Base-by-base conservation (phyloP, 2,888 invertebrate species). In the Syrista parreyssii region DNA sequence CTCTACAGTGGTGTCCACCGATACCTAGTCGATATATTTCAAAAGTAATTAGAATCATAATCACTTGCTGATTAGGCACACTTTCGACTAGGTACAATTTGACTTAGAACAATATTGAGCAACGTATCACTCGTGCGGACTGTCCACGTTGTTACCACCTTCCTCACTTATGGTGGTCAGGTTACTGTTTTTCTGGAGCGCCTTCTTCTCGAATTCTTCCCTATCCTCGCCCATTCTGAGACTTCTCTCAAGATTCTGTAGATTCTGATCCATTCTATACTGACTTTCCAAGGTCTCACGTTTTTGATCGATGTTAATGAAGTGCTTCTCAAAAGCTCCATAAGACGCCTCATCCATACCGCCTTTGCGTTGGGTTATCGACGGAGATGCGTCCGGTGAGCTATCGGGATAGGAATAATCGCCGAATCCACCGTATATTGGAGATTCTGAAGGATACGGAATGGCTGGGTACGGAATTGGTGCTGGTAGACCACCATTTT, bases 81-180 rank as follows among this genome's bases (percentile, higher is more conserved):
- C 81, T 79, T 79, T 79, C 81, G 84, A 85, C 84, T 84, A 84
- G 84, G 81, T 84, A 80, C 79, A 79, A 73, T 77, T 78, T 80
- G 79, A 81, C 79, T 83, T 80, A 79, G 80, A 79, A 75, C 76
- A 68, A 75, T 55, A 23, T 82, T 80, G 78, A 76, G 79, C 79
- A 81, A 79, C 71, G 69, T 74, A 73, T 86, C 81, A 88, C 77
- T 86, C 88, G n/a, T 83, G 81, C 69, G 84, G 82, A 82, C 85
- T 87, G 34, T 88, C 89, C 33, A 82, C 78, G 31, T 80, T 76
- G 75, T 85, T 86, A 40, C 81, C 79, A 75, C 83, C 84, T 79
- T 89, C 89, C 78, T 89, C 89, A 69, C 83, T 88, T 76, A 89
- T 89, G 30, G 89, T 89, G 68, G 88, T 86, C 68, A 89, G 83